Conservation (phyloP, 2,888 invertebrate genomes). For the Opisthograptis luteolata region DNA sequence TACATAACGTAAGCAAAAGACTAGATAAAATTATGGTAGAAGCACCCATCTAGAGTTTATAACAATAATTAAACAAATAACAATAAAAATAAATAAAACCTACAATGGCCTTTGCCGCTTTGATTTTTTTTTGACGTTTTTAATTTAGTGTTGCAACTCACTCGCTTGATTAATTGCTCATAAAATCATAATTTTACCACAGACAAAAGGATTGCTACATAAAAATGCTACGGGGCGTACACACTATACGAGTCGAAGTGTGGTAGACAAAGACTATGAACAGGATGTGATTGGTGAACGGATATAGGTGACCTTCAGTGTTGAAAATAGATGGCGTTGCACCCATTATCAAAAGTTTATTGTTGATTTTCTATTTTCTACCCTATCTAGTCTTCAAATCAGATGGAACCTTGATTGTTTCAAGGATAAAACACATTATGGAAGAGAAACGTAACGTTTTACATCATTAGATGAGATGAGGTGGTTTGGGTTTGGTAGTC, state of each 20-base stretch:
- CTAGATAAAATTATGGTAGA: constrained; percentile 73
- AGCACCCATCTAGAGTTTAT: constrained; percentile 56
- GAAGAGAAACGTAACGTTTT: too few relatives aligned
- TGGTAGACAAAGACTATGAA: too few relatives aligned
- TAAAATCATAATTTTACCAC: constrained; percentile 62
- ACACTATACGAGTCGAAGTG: background rate
- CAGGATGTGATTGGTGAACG: too few relatives aligned
- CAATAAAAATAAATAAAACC: constrained; percentile 75
- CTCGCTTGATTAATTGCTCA: constrained; percentile 73
- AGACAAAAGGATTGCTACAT: constrained; percentile 46
- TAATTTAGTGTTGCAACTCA: constrained; percentile 78
- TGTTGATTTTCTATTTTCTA: too few relatives aligned
- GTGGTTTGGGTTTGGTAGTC: too few relatives aligned
- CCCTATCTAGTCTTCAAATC: too few relatives aligned
- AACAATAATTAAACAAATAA: constrained; percentile 66
- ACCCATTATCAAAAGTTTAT: too few relatives aligned
- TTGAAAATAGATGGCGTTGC: too few relatives aligned
- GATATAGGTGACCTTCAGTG: too few relatives aligned
- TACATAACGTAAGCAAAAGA: constrained; percentile 62
- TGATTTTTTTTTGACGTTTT: constrained; percentile 79
- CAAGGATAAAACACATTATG: too few relatives aligned
- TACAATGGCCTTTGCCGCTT: constrained; percentile 71
- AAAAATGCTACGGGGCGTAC: constrained; percentile 27
- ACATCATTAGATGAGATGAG: too few relatives aligned
- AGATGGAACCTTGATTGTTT: too few relatives aligned